phyloP scores from a whole-genome alignment of 2,888 invertebrate species.

The Hirudinaria manillensis region DNA sequence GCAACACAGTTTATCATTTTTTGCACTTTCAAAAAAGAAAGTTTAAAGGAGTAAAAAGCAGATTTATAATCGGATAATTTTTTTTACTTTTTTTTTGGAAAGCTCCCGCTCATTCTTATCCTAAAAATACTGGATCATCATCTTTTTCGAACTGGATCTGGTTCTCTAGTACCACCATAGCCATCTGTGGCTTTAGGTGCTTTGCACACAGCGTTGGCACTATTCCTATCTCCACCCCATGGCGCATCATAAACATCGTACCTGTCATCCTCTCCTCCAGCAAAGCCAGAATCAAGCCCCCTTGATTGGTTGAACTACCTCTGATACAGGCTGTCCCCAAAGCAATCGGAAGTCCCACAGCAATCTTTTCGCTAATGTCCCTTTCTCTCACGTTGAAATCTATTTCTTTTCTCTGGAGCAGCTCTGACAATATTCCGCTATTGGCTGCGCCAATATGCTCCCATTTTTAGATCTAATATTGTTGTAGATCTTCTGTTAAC shows the following conservation, averaged over 20 bases:
- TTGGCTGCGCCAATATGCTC: no score
- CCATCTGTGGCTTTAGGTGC: constrained; percentile 57
- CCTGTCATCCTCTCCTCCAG: constrained; percentile 81
- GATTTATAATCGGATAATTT: no score
- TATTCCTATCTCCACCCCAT: constrained; percentile 81
- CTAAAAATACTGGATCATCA: constrained; percentile 75
- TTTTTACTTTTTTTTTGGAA: no score
- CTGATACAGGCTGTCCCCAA: constrained; percentile 67
- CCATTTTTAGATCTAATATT: no score
- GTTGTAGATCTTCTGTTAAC: no score
- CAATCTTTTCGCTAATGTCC: constrained; percentile 97
- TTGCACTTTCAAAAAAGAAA: no score
- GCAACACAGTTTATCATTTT: no score
- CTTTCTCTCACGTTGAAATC: constrained; percentile 68
- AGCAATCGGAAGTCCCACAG: constrained; percentile 83
- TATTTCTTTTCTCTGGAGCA: constrained; percentile 82
- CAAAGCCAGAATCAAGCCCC: constrained; percentile 81
- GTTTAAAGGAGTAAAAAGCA: no score
- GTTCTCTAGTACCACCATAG: constrained; percentile 50
- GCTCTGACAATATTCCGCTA: constrained; percentile 85
- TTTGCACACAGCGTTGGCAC: constrained; percentile 72
- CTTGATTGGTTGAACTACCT: constrained; percentile 80
- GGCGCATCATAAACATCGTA: constrained; percentile 98
- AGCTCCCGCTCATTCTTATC: constrained; percentile 5
- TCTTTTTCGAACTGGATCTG: constrained; percentile 83